Evolutionary conservation across 2,113 vertebrate genomes (phyloP), one percentile per base, ranked within the genome.

Genomic region (Vulpes ferrilata): DNA sequence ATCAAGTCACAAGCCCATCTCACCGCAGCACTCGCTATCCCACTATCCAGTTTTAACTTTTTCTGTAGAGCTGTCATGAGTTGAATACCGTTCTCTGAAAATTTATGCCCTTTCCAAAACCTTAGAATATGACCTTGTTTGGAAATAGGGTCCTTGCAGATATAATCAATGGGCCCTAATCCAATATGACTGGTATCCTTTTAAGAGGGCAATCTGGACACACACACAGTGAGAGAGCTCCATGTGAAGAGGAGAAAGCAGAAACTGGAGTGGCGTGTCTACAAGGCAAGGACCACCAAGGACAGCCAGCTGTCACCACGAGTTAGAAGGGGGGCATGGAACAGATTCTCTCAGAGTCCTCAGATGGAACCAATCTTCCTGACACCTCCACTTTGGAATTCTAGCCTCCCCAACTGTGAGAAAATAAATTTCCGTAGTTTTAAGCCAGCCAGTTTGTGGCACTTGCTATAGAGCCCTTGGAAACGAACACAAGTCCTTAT

Each of bases 41-140:
- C 13, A 87, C 15, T 32, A 59, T 13, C 60, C 32, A 78, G 10
- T 67, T 76, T 82, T 27, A 92, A 53, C 51, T 81, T 78, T 85
- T 67, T 93, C 79, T 69, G 13, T 1, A 93, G 25, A 65, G 60
- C 32, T 92, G 7, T 35, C 19, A 78, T 35, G 7, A 65, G 5
- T n/a, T 84, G 32, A 82, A 87, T 3, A 96, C 9, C 59, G 55
- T 17, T 60, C 38, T 55, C 27, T 16, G 23, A 3, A 74, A 84
- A 85, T 74, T 48, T 62, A 65, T 12, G 20, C 43, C 65, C 17
- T 95, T 95, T 74, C 53, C 7, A 71, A 53, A 97, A 85, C 12
- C 60, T 48, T 55, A 95, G 55, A 87, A 90, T 55, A 64, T 69
- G 38, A 88, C 17, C 59, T 85, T 81, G 93, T 88, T 85, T 85